These are phyloP conservation scores for Hippasteria phrygiana DNA, from an alignment of 53 echinoderm and acorn worm genomes.

Conservation along the genomic window DNA sequence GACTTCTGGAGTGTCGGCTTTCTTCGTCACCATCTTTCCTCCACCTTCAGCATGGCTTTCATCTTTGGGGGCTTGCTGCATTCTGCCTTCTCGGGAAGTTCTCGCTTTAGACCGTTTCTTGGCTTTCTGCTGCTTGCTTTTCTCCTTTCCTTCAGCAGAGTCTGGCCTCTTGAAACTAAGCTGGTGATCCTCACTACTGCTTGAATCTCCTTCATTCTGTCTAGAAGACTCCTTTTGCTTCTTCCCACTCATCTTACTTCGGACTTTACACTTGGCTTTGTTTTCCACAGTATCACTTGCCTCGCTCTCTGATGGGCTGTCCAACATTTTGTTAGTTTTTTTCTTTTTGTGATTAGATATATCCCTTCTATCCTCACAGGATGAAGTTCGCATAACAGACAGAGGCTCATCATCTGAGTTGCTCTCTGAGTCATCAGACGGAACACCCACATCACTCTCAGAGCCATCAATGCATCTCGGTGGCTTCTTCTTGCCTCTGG, in stretches of 20 bases:
- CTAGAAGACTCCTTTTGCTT: neutral
- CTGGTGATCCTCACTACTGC: neutral
- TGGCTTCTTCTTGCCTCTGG: neutral
- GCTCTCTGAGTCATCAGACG: neutral
- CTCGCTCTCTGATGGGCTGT: constrained; percentile 42
- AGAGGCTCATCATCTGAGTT: constrained; percentile 24
- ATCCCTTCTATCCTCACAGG: neutral
- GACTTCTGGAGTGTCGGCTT: neutral
- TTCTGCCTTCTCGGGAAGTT: neutral
- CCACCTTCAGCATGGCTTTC: neutral
- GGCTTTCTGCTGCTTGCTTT: neutral
- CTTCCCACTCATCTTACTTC: neutral
- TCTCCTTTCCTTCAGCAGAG: neutral
- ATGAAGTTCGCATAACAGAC: neutral
- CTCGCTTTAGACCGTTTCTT: neutral
- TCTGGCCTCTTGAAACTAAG: neutral
- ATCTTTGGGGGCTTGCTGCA: no score
- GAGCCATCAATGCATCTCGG: neutral
- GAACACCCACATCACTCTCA: neutral
- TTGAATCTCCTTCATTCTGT: neutral
- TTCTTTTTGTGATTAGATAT: neutral
- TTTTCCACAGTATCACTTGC: neutral
- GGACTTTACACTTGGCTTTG: neutral
- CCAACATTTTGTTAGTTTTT: neutral
- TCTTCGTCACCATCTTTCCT: neutral